phyloP scores from a whole-genome alignment of 1,140 invertebrate genomes.

The Theocolax elegans region DNA sequence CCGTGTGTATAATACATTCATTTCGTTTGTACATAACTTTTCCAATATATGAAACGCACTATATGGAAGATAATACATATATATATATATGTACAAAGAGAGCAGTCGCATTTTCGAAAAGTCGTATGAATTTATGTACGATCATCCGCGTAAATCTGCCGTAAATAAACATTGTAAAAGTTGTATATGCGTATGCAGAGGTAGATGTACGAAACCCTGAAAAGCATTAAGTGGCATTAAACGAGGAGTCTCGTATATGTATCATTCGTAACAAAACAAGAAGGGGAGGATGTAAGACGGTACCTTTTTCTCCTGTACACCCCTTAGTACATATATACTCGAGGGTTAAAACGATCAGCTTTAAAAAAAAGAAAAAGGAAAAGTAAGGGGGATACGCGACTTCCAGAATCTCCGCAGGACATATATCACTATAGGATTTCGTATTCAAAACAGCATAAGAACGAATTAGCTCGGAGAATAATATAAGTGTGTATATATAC shows the following conservation, averaged over 20 bases:
- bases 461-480: slow-evolving; percentile 30
- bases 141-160: slow-evolving; percentile 14
- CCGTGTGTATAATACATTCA: no score
- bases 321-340: no score
- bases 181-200: background rate
- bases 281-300: background rate
- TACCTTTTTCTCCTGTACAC: no score
- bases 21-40: no score
- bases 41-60: no score
- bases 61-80: no score
- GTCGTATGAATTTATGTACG: background rate
- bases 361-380: background rate
- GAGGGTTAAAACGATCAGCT: background rate
- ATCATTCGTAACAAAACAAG: background rate
- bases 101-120: slow-evolving; percentile 11
- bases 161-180: slow-evolving; percentile 8
- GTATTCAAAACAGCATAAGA: slow-evolving; percentile 31
- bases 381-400: background rate
- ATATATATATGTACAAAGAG: no score
- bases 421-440: slow-evolving; percentile 25
- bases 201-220: background rate
- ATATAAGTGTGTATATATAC: slow-evolving; percentile 1
- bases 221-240: background rate
- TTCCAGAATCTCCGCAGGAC: slow-evolving; percentile 4
- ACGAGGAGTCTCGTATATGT: background rate